A percentile compares a stretch with the other conserved stretches of the same genome.
These are phyloP conservation scores for Cataglyphis livida DNA, from an alignment of 2,888 invertebrate genomes.

Conservation along the genomic window DNA sequence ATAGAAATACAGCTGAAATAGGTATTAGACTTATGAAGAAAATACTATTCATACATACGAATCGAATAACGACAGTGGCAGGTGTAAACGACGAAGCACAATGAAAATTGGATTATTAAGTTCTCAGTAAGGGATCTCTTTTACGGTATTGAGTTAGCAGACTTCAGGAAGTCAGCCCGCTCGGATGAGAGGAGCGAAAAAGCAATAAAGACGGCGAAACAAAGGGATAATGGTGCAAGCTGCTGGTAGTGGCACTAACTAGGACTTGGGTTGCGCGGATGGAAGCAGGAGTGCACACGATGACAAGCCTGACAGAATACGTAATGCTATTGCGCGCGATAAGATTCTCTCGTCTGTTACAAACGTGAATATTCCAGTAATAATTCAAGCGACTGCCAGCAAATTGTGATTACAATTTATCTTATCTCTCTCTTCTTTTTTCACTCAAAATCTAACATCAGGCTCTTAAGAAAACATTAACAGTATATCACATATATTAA, in stretches of 20 bases:
- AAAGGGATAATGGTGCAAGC: constrained; percentile 42
- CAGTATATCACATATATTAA: neutral
- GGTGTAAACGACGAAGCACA: constrained; percentile 47
- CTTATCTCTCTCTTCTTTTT: neutral
- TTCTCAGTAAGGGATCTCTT: constrained; percentile 44
- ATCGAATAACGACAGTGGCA: constrained; percentile 33
- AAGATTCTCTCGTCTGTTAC: constrained; percentile 32
- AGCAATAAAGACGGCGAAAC: constrained; percentile 51
- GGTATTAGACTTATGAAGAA: constrained; percentile 22
- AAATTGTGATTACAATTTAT: constrained; percentile 26
- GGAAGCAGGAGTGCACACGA: constrained; percentile 24
- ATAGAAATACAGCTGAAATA: neutral
- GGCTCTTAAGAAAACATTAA: constrained; percentile 9
- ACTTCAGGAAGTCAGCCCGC: constrained; percentile 49
- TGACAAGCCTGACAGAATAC: constrained; percentile 45
- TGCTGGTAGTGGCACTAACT: constrained; percentile 33
- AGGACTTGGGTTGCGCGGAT: constrained; percentile 7
- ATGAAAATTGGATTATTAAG: constrained; percentile 53
- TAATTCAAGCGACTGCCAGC: constrained; percentile 5
- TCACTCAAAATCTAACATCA: neutral
- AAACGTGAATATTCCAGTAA: constrained; percentile 16
- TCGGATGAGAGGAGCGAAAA: constrained; percentile 42
- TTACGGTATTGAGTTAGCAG: constrained; percentile 53
- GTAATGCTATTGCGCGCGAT: constrained; percentile 29
- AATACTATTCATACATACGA: constrained; percentile 3